These are phyloP conservation scores for Archivesica marissinica DNA, from an alignment of 1,140 invertebrate species.

Conservation along the genomic window DNA sequence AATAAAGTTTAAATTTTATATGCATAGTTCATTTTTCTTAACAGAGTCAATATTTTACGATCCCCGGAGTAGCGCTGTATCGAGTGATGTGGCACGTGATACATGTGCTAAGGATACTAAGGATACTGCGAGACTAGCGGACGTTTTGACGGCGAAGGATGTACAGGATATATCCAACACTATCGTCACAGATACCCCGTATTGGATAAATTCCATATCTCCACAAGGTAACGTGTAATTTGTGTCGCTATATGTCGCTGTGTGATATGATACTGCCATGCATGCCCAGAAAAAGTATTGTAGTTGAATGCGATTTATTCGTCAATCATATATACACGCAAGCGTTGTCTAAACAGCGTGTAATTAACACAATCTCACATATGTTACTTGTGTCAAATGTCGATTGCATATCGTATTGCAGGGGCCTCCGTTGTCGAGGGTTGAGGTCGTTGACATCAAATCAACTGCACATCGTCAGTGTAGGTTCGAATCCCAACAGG, in stretches of 20 bases:
- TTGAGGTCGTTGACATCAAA: too few relatives aligned
- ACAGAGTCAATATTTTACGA: constrained; percentile 20
- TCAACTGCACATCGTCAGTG: too few relatives aligned
- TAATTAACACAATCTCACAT: too few relatives aligned
- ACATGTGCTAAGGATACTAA: background rate
- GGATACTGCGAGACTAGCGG: background rate
- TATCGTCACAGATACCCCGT: background rate
- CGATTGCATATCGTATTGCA: too few relatives aligned
- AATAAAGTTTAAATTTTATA: constrained; percentile 2
- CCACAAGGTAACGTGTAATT: background rate
- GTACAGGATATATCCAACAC: background rate
- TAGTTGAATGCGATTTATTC: too few relatives aligned
- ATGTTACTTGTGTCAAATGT: too few relatives aligned
- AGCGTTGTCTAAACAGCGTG: too few relatives aligned
- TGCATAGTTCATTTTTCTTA: background rate
- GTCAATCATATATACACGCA: too few relatives aligned
- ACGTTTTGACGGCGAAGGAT: background rate
- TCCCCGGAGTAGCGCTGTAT: background rate
- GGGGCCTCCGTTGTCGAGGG: too few relatives aligned
- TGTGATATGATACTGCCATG: background rate
- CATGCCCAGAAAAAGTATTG: too few relatives aligned
- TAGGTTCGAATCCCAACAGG: too few relatives aligned
- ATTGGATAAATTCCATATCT: constrained; percentile 10
- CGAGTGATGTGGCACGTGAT: background rate
- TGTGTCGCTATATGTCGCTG: background rate